These are phyloP conservation scores for Macroramphosus scolopax DNA, from an alignment of 2,797 vertebrate species.

Conservation along the genomic window DNA sequence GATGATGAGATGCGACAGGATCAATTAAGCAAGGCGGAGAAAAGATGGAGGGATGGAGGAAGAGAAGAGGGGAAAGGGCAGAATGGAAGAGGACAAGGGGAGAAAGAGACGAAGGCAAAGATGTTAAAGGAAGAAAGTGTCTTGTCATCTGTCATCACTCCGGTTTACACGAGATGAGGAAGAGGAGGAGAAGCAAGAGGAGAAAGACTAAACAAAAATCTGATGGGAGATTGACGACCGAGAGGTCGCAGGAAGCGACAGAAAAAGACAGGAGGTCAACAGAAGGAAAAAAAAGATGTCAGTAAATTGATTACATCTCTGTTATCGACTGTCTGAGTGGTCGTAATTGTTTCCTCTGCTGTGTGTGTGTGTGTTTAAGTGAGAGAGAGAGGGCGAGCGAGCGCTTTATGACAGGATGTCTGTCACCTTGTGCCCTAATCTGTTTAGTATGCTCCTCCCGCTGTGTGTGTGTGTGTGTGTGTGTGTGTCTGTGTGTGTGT, in stretches of 20 bases:
- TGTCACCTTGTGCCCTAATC: slow-evolving; percentile 53
- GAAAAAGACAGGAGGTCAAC: slow-evolving; percentile 37
- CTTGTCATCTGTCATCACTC: too few relatives aligned
- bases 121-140: too few relatives aligned
- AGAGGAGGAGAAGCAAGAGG: too few relatives aligned
- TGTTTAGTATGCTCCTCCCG: slow-evolving; percentile 68
- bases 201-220: too few relatives aligned
- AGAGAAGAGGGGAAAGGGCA: too few relatives aligned
- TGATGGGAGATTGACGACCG: too few relatives aligned
- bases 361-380: slow-evolving; percentile 26
- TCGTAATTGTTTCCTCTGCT: slow-evolving; percentile 47
- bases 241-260: slow-evolving; percentile 21
- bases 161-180: too few relatives aligned
- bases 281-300: slow-evolving; percentile 28
- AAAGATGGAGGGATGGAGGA: slow-evolving; percentile 1
- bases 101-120: too few relatives aligned
- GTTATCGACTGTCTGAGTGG: slow-evolving; percentile 62
- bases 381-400: slow-evolving; percentile 2
- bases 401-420: slow-evolving; percentile 55
- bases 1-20: too few relatives aligned
- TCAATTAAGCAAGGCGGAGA: too few relatives aligned
- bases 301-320: slow-evolving; percentile 61
- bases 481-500: too few relatives aligned
- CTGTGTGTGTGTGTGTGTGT: slow-evolving; percentile 22
- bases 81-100: too few relatives aligned